These are phyloP conservation scores for Sarcophaga carnaria DNA, from an alignment of 2,888 invertebrate species.

Conservation along the genomic window DNA sequence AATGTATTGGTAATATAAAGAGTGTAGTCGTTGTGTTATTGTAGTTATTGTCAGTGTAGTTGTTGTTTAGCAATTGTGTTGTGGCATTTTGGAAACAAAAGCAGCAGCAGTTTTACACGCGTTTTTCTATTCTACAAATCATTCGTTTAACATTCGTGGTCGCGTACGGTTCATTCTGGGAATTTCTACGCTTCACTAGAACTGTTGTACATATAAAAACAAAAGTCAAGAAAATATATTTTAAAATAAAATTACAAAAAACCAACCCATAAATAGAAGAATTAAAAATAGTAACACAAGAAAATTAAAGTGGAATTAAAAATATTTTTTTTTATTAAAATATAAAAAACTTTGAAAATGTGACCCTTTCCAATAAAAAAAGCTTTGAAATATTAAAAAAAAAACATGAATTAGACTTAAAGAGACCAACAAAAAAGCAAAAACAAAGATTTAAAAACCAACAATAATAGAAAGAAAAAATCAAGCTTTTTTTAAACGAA, in stretches of 20 bases:
- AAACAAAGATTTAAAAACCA: neutral
- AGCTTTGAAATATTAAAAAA: neutral
- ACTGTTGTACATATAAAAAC: slow-evolving; percentile 16
- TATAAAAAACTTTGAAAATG: slow-evolving; percentile 7
- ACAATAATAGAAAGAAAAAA: neutral
- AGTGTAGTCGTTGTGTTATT: slow-evolving; percentile 70
- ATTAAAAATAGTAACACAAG: slow-evolving; percentile 15
- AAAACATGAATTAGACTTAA: neutral
- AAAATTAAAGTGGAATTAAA: slow-evolving; percentile 8
- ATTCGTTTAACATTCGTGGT: slow-evolving; percentile 79
- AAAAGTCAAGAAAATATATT: slow-evolving; percentile 16
- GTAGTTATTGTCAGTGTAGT: slow-evolving; percentile 20
- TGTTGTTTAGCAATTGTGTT: slow-evolving; percentile 54
- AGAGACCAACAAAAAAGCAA: neutral
- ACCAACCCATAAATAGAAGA: slow-evolving; percentile 3
- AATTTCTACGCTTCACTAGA: slow-evolving; percentile 71
- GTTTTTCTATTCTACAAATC: slow-evolving; percentile 79
- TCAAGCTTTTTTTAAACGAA: neutral
- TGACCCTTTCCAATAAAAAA: neutral
- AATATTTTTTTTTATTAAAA: neutral
- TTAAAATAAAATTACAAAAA: slow-evolving; percentile 11
- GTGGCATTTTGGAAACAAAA: slow-evolving; percentile 68
- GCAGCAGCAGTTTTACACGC: slow-evolving; percentile 74
- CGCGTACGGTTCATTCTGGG: slow-evolving; percentile 77
- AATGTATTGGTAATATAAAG: slow-evolving; percentile 66